Evolutionary conservation across 37 sponge, comb jelly and placozoan genomes (phyloP).

Genomic region (Eunapius fragilis): DNA sequence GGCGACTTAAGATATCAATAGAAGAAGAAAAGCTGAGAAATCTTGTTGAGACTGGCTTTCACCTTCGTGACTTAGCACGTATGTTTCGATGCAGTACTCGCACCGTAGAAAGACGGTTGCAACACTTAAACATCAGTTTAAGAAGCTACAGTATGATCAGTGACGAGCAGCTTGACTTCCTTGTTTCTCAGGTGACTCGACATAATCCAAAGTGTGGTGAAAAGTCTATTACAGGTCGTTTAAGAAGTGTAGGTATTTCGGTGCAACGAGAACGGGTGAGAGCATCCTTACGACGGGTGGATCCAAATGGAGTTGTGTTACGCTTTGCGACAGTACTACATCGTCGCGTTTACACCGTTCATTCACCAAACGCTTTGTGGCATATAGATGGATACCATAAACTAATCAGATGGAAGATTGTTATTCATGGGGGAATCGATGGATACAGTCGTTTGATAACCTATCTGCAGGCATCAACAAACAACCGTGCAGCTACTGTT

Average conservation of each 20-base stretch:
- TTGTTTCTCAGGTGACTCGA: too few species aligned
- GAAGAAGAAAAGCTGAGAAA: conserved; percentile 12
- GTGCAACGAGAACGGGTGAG: conserved; percentile 49
- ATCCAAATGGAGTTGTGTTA: conserved; percentile 39
- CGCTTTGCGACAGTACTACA: conserved; percentile 32
- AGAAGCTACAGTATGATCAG: too few species aligned
- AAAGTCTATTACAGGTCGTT: conserved; percentile 32
- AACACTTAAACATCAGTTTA: not conserved
- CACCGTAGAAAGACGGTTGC: conserved; percentile 44
- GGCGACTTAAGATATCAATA: conserved; percentile 28
- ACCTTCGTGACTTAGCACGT: conserved; percentile 17
- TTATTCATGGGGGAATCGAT: conserved; percentile 71
- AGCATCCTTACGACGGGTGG: conserved; percentile 46
- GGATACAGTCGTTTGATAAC: conserved; percentile 60
- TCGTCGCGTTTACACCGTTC: conserved; percentile 41
- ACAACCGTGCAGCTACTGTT: conserved; percentile 66
- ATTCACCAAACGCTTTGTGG: conserved; percentile 70
- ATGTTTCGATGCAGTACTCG: conserved; percentile 39
- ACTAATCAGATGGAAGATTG: conserved; percentile 62
- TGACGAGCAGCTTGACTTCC: too few species aligned
- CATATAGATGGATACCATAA: conserved; percentile 75
- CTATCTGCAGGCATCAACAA: conserved; percentile 44
- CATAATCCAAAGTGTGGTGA: conserved; percentile 9
- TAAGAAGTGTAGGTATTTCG: conserved; percentile 22
- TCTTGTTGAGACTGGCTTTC: conserved; percentile 36